phyloP scores from a whole-genome alignment of 2,888 invertebrate genomes.

The Xanthorhoe spadicearia region DNA sequence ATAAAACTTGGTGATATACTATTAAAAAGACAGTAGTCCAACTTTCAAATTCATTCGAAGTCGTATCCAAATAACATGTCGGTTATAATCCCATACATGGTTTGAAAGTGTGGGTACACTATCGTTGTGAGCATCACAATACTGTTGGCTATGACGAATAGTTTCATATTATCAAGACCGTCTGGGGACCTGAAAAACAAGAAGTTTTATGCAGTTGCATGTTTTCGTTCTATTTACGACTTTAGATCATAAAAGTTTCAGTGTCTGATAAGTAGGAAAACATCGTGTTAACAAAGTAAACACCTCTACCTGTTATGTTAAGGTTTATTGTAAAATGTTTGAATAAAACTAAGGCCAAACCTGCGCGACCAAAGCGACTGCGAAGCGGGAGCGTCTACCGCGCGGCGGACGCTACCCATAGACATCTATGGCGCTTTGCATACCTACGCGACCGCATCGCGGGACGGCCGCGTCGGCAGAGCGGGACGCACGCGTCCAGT shows the following conservation, averaged over 20 bases:
- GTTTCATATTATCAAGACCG: slow-evolving; percentile 90
- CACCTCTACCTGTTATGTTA: background rate
- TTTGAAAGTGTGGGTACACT: slow-evolving; percentile 89
- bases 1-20: background rate
- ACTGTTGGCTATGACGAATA: slow-evolving; percentile 92
- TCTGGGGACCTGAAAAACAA: slow-evolving; percentile 81
- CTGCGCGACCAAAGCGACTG: no score
- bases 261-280: background rate
- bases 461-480: no score
- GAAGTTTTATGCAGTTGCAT: slow-evolving; percentile 21
- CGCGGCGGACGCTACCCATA: no score
- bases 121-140: slow-evolving; percentile 89
- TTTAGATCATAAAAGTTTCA: background rate
- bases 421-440: no score
- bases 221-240: background rate
- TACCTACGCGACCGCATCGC: no score
- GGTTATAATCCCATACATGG: slow-evolving; percentile 80
- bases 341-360: no score
- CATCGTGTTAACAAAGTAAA: no score
- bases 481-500: no score
- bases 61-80: slow-evolving; percentile 78
- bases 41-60: slow-evolving; percentile 39
- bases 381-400: no score
- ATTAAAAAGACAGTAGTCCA: slow-evolving; percentile 3
- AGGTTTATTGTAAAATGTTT: background rate